Evolutionary conservation across 2,113 vertebrate genomes (phyloP), one percentile per base, ranked within the genome.

Genomic region (Mesembrinibis cayennensis): DNA sequence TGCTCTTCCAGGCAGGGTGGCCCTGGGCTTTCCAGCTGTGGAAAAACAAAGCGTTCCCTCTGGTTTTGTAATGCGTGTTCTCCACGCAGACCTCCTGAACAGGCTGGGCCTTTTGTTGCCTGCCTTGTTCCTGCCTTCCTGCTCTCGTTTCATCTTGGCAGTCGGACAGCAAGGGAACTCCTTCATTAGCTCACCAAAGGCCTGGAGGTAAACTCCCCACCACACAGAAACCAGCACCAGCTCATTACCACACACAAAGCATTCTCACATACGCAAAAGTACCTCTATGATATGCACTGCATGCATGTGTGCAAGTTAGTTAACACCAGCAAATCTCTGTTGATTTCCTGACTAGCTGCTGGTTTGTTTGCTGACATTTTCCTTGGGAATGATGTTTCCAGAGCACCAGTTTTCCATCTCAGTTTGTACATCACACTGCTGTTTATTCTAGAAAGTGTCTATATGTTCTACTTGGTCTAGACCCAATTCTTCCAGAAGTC

Each of bases 121-220:
- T 0, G 4, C 55, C 53, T 79, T 61, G 36, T 52, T 34, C 69
- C 53, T 89, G 45, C 61, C 53, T 85, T 82, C 70, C 34, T 2
- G 1, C 55, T 76, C 69, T 63, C n/a, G 0, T 77, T 74, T 79
- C 53, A 47, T 52, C 78, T 74, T 94, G 87, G 95, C 91, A 79
- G 30, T 30, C 11, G 13, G 58, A 91, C 71, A 93, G 40, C 30
- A 38, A 88, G 72, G 92, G 74, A 89, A 86, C 69, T 92, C 77
- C 92, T 89, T 94, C 83, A 63, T 94, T 81, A 95, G 72, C 56
- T 97, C 53, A 69, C 10, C 3, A 23, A 69, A 87, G 32, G 45
- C 90, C 81, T 2, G 27, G 55, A 95, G 85, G 53, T 91, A 89
- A 72, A 77, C 34, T 95, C 87, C 61, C 63, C 90, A 89, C 67